These are phyloP conservation scores for Elmis aenea DNA, from an alignment of 2,888 invertebrate species.

Conservation along the genomic window DNA sequence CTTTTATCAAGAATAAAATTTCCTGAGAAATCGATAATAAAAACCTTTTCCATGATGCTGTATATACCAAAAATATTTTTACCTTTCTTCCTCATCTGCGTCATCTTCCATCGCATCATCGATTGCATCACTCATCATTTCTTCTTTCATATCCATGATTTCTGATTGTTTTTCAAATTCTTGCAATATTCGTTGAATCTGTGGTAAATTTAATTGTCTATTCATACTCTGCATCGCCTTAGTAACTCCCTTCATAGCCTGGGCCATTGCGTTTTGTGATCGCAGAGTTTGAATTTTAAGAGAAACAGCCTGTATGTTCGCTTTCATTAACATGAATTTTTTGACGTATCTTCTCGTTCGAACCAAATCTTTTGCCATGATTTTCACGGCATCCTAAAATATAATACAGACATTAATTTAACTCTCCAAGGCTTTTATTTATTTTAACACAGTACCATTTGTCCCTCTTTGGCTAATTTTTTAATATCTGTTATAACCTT, in stretches of 20 bases:
- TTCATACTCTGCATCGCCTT: constrained; percentile 99
- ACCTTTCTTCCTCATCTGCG: constrained; percentile 97
- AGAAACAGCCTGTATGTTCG: constrained; percentile 97
- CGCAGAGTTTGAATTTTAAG: constrained; percentile 96
- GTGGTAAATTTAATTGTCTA: constrained; percentile 91
- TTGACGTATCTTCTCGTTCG: constrained; percentile 92
- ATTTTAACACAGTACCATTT: constrained; percentile 84
- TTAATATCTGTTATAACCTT: constrained; percentile 98
- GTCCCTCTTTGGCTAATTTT: constrained; percentile 97
- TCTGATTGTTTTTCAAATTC: constrained; percentile 99
- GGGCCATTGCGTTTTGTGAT: constrained; percentile 98
- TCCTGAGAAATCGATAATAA: too few relatives aligned
- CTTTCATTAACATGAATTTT: constrained; percentile 99
- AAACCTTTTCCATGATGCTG: constrained; percentile 3
- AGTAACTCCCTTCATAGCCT: constrained; percentile 98
- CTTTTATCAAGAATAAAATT: too few relatives aligned
- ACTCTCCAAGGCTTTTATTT: too few relatives aligned
- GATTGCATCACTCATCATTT: constrained; percentile 99
- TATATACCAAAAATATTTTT: constrained; percentile 20
- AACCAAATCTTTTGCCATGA: constrained; percentile 98
- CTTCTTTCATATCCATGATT: constrained; percentile 99
- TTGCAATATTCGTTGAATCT: constrained; percentile 94
- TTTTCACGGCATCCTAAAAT: constrained; percentile 92
- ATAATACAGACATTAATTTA: constrained; percentile 1
- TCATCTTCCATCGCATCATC: constrained; percentile 99